Base-by-base conservation (phyloP, 2,113 vertebrate species). In the Paedocypris sp. region DNA sequence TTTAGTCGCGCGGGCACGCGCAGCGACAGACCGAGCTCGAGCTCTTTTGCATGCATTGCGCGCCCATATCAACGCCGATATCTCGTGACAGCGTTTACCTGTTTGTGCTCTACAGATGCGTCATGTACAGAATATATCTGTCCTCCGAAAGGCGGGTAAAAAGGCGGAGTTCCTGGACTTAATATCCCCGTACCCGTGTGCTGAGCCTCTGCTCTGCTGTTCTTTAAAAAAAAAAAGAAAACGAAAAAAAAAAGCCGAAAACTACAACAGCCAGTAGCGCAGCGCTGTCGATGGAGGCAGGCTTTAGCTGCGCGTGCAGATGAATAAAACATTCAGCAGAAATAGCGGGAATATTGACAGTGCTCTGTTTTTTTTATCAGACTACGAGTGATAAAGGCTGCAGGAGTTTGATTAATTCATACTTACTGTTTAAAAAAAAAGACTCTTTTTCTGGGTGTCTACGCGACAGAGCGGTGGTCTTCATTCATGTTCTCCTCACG, bases 281-380 rank as follows among this genome's bases (percentile, higher is more conserved):
- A 45, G 79, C 68, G 46, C 72, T 57, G 32, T 74, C 74, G 50
- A 70, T 51, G 78, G 76, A 79, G 82, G 80, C 79, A 73, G 80
- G 73, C 68, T 80, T 75, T 71, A 68, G 71, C 80, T 79, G 81
- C 82, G n/a, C n/a, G n/a, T n/a, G n/a, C n/a, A n/a, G n/a, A n/a
- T n/a, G n/a, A n/a, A n/a, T n/a, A n/a, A n/a, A n/a, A n/a, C n/a
- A n/a, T n/a, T n/a, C n/a, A n/a, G n/a, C n/a, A n/a, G n/a, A n/a
- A n/a, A n/a, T n/a, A n/a, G n/a, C n/a, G n/a, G n/a, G n/a, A n/a
- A n/a, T n/a, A n/a, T n/a, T n/a, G n/a, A n/a, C n/a, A n/a, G n/a
- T n/a, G n/a, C n/a, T n/a, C n/a, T n/a, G n/a, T n/a, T n/a, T n/a
- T n/a, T n/a, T n/a, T n/a, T n/a, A n/a, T n/a, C n/a, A n/a, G n/a